These are phyloP conservation scores for Acropternis orthonyx DNA, from an alignment of 2,797 vertebrate species.

Conservation along the genomic window DNA sequence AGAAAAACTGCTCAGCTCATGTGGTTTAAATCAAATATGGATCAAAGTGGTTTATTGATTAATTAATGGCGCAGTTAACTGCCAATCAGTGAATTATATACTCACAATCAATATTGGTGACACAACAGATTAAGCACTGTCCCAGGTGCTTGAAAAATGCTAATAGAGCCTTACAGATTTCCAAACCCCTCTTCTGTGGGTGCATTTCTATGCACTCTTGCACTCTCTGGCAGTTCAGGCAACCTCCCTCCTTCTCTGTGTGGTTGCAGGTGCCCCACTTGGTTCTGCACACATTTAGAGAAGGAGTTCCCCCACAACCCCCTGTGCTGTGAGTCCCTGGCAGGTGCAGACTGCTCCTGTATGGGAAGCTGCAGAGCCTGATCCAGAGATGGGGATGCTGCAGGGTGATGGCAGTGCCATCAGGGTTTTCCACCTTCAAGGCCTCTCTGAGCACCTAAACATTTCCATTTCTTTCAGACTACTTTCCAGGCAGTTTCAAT, in stretches of 20 bases:
- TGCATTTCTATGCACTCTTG: neutral
- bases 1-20: neutral
- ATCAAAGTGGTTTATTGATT: neutral
- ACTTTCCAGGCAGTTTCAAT: neutral
- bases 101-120: neutral
- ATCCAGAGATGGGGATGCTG: neutral
- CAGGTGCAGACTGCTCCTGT: neutral
- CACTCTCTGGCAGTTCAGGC: neutral
- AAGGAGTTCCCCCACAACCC: neutral
- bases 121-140: neutral
- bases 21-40: neutral
- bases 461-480: neutral
- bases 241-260: too few relatives aligned
- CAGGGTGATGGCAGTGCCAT: accelerated
- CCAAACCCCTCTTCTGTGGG: neutral
- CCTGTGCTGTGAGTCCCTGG: neutral
- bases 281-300: accelerated
- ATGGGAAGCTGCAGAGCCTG: neutral
- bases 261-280: neutral
- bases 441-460: neutral
- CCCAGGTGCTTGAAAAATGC: neutral
- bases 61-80: neutral
- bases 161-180: neutral
- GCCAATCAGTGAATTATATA: neutral
- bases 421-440: neutral